These are phyloP conservation scores for Poecile atricapillus DNA, from an alignment of 2,113 vertebrate species.

Conservation along the genomic window DNA sequence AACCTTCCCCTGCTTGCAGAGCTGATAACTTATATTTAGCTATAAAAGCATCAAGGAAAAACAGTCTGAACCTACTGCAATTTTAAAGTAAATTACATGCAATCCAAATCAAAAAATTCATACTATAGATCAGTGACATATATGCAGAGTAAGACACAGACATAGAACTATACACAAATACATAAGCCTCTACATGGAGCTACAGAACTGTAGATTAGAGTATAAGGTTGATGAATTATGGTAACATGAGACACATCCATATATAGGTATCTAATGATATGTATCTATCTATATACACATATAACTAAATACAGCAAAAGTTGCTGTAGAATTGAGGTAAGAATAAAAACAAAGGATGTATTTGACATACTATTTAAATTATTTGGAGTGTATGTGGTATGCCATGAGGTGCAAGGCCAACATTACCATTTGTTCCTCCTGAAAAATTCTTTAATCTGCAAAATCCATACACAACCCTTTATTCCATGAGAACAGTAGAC, in stretches of 20 bases:
- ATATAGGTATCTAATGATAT: background rate
- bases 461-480: background rate
- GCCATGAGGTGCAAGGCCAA: background rate
- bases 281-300: fast-evolving
- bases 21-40: background rate
- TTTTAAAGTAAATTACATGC: background rate
- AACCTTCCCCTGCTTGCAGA: background rate
- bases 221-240: background rate
- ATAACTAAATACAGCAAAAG: background rate
- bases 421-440: background rate
- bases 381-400: background rate
- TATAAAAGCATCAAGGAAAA: background rate
- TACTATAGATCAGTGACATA: background rate
- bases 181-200: fast-evolving
- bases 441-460: background rate
- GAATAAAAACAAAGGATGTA: background rate
- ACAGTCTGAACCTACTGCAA: background rate
- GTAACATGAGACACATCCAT: background rate
- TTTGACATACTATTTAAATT: background rate
- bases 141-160: background rate
- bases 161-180: background rate
- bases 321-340: background rate
- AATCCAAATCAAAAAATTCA: background rate
- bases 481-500: background rate
- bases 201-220: background rate